A percentile compares a stretch with the other conserved stretches of the same genome.
These are phyloP conservation scores for Athetis lepigone DNA, from an alignment of 2,888 invertebrate genomes.

Conservation along the genomic window DNA sequence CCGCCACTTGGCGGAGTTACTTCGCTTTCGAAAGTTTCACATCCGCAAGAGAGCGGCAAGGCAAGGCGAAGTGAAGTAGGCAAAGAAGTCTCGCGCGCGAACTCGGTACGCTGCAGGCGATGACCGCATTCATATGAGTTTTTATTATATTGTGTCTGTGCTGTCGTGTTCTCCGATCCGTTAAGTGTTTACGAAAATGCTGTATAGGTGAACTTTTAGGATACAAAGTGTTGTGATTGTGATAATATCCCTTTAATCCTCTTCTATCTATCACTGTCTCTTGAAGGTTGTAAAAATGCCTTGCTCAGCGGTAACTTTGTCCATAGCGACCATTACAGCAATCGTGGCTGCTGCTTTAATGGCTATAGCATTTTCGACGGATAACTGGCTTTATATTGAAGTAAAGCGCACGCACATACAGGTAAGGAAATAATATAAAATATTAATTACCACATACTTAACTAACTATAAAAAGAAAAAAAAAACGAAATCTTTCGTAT, in stretches of 20 bases:
- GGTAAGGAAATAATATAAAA: slow-evolving; percentile 88
- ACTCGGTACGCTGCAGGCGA: slow-evolving; percentile 89
- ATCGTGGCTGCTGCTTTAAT: slow-evolving; percentile 98
- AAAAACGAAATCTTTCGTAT: slow-evolving; percentile 6
- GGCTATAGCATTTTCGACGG: slow-evolving; percentile 98
- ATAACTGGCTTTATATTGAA: slow-evolving; percentile 98
- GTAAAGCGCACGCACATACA: slow-evolving; percentile 97
- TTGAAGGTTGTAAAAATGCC: slow-evolving; percentile 93
- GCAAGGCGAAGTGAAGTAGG: slow-evolving; percentile 83
- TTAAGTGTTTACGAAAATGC: slow-evolving; percentile 89
- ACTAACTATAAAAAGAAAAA: too few species aligned
- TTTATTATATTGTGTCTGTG: slow-evolving; percentile 87
- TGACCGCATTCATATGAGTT: slow-evolving; percentile 90
- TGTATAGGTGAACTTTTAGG: slow-evolving; percentile 86
- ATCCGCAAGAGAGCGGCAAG: slow-evolving; percentile 90
- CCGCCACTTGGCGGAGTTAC: slow-evolving; percentile 87
- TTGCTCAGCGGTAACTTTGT: slow-evolving; percentile 98
- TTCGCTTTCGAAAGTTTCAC: slow-evolving; percentile 90
- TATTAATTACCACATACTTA: too few species aligned
- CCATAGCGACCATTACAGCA: slow-evolving; percentile 98
- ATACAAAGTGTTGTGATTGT: slow-evolving; percentile 87
- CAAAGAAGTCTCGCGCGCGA: slow-evolving; percentile 89
- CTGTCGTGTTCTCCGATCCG: slow-evolving; percentile 87
- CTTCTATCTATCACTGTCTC: slow-evolving; percentile 78
- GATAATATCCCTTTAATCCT: slow-evolving; percentile 74